A percentile compares a stretch with the other conserved stretches of the same genome.
Conservation (phyloP, 92 coral and sea anemone genomes). For the Palythoa caribaeorum region DNA sequence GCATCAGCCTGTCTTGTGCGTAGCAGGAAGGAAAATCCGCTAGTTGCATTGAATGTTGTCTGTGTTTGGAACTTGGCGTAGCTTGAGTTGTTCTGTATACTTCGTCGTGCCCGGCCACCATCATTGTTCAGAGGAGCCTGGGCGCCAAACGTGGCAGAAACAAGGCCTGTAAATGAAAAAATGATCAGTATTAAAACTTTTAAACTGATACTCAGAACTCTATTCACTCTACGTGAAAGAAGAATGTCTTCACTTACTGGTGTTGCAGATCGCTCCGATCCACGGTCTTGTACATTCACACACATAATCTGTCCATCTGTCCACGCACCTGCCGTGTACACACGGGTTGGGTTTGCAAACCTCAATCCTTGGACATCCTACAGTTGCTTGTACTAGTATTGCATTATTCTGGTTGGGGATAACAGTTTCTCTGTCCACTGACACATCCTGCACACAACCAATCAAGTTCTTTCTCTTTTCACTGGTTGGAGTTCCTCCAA, state of each 20-base stretch:
- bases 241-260: slow-evolving; percentile 69
- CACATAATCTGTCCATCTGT: slow-evolving; percentile 81
- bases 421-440: slow-evolving; percentile 63
- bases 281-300: slow-evolving; percentile 91
- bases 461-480: slow-evolving; percentile 58
- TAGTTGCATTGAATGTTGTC: slow-evolving; percentile 55
- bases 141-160: slow-evolving; percentile 93
- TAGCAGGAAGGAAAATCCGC: slow-evolving; percentile 77
- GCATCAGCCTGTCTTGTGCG: slow-evolving; percentile 81
- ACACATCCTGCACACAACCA: slow-evolving; percentile 91
- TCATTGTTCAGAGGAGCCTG: slow-evolving; percentile 74
- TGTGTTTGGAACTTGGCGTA: slow-evolving; percentile 74
- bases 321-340: slow-evolving; percentile 85
- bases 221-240: not conserved
- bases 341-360: slow-evolving; percentile 90
- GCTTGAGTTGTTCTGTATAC: slow-evolving; percentile 65
- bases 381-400: slow-evolving; percentile 42
- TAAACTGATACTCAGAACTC: too few relatives aligned
- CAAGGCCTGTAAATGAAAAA: slow-evolving; percentile 60
- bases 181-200: not conserved
- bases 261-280: slow-evolving; percentile 80
- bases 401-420: slow-evolving; percentile 74
- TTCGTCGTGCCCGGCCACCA: slow-evolving; percentile 67
- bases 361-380: slow-evolving; percentile 81
- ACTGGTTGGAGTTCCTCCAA: slow-evolving; percentile 72